Conservation (phyloP, 1,140 invertebrate genomes). For the Ectropis grisescens region DNA sequence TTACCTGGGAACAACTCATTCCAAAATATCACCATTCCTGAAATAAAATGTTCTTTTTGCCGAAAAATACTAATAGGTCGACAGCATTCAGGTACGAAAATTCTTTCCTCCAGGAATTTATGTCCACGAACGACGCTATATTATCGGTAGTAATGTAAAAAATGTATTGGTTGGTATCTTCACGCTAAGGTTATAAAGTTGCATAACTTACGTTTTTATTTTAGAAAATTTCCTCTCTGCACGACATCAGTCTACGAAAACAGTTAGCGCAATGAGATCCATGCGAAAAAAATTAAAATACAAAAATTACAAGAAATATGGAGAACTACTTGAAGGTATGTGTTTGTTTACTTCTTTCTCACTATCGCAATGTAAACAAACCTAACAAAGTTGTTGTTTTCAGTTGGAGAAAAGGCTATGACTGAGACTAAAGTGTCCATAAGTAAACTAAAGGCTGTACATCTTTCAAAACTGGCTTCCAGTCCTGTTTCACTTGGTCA, state of each 20-base stretch:
- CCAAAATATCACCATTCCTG: conserved; percentile 22
- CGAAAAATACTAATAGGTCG: conserved; percentile 40
- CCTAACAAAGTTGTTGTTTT: conserved; percentile 13
- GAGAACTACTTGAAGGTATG: conserved; percentile 55
- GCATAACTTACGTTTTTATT: conserved; percentile 47
- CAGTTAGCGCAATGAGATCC: conserved; percentile 40
- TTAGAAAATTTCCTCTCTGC: conserved; percentile 35
- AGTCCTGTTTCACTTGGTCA: conserved; percentile 71
- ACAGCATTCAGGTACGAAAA: conserved; percentile 37
- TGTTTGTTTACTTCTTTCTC: conserved; percentile 11
- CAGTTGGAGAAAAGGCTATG: conserved; percentile 73
- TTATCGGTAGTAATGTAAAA: too few relatives aligned
- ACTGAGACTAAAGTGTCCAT: conserved; percentile 75
- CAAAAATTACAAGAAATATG: conserved; percentile 57
- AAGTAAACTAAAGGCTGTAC: conserved; percentile 73
- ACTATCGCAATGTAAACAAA: conserved; percentile 5
- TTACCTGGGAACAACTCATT: conserved; percentile 25
- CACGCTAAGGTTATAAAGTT: conserved; percentile 34
- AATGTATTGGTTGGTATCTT: too few relatives aligned
- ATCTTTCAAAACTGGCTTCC: conserved; percentile 74
- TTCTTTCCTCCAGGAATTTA: too few relatives aligned
- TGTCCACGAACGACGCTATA: too few relatives aligned
- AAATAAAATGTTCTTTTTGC: conserved; percentile 58
- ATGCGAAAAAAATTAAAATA: conserved; percentile 54
- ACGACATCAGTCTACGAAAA: conserved; percentile 56